These are phyloP conservation scores for Oncorhynchus masou DNA, from an alignment of 2,113 vertebrate species.

Conservation along the genomic window DNA sequence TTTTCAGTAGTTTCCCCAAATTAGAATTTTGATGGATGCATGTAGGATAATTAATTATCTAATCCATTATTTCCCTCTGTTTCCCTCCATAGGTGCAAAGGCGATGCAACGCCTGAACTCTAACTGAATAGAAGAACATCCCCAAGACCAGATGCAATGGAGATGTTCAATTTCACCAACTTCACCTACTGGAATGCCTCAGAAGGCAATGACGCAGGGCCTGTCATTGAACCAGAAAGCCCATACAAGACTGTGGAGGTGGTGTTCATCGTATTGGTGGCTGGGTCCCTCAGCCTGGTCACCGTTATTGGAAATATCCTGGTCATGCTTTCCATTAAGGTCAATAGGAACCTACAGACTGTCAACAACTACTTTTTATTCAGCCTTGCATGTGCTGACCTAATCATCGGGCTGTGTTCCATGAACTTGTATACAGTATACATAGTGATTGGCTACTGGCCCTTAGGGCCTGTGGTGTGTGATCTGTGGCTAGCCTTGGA, in stretches of 20 bases:
- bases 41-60: neutral
- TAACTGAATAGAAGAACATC: slow-evolving; percentile 61
- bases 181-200: slow-evolving; percentile 81
- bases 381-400: slow-evolving; percentile 96
- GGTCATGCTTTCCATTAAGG: slow-evolving; percentile 99
- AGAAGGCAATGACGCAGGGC: slow-evolving; percentile 78
- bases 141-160: slow-evolving; percentile 62
- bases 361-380: slow-evolving; percentile 99
- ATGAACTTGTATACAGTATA: slow-evolving; percentile 99
- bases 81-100: slow-evolving; percentile 43
- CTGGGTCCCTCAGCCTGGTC: slow-evolving; percentile 94
- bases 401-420: slow-evolving; percentile 97
- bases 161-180: neutral
- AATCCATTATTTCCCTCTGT: neutral
- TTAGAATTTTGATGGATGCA: neutral
- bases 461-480: slow-evolving; percentile 94
- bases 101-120: slow-evolving; percentile 49
- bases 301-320: slow-evolving; percentile 97
- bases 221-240: slow-evolving; percentile 74
- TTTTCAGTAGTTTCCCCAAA: neutral
- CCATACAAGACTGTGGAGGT: slow-evolving; percentile 96
- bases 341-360: slow-evolving; percentile 95
- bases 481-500: slow-evolving; percentile 97
- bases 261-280: slow-evolving; percentile 95
- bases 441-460: slow-evolving; percentile 98